These are phyloP conservation scores for Oscheius sp. DNA, from an alignment of 2,888 invertebrate species.

Conservation along the genomic window DNA sequence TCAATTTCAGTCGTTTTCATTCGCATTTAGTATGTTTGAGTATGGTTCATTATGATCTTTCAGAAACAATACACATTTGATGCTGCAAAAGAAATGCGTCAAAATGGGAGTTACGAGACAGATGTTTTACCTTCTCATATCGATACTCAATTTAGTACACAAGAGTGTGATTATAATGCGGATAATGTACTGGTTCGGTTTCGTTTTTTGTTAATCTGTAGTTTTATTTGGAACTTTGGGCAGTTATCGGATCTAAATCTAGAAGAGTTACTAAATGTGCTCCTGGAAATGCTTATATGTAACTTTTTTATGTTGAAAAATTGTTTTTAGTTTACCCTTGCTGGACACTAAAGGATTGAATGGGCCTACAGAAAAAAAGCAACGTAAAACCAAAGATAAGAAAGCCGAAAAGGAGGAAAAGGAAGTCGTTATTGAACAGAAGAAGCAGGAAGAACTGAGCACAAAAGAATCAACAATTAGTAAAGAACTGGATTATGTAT, in stretches of 20 bases:
- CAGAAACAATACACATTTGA: not conserved
- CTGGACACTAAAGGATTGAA: too few relatives aligned
- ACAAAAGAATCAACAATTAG: not conserved
- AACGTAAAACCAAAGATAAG: not conserved
- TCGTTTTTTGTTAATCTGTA: too few relatives aligned
- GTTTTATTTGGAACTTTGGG: too few relatives aligned
- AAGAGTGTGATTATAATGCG: too few relatives aligned
- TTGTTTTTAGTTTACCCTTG: not conserved
- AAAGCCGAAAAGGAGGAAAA: not conserved
- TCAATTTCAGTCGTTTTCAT: not conserved
- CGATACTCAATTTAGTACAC: too few relatives aligned
- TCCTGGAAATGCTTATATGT: too few relatives aligned
- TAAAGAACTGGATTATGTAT: conserved; percentile 3
- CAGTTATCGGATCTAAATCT: too few relatives aligned
- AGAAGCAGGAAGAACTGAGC: not conserved
- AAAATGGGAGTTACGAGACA: too few relatives aligned
- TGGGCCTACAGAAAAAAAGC: not conserved
- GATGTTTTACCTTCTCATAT: too few relatives aligned
- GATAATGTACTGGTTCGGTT: too few relatives aligned
- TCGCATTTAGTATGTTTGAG: not conserved
- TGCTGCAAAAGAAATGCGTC: too few relatives aligned
- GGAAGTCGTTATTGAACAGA: not conserved
- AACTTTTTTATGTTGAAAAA: not conserved
- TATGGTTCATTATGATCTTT: not conserved
- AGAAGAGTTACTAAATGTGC: too few relatives aligned